Evolutionary conservation across 2,113 vertebrate genomes (phyloP).

Genomic region (Semicossyphus pulcher): DNA sequence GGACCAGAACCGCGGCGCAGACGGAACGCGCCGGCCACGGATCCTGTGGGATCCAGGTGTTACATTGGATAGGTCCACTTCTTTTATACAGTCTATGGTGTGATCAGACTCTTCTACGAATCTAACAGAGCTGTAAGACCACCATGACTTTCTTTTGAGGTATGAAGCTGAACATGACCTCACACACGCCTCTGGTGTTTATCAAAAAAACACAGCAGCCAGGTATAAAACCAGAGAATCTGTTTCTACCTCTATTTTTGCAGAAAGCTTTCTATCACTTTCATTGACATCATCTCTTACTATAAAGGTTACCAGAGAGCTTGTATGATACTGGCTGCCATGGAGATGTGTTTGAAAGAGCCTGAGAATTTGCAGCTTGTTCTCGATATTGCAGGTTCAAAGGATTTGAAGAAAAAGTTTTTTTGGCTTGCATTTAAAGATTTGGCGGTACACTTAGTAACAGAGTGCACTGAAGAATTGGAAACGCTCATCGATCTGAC

Average conservation of each 20-base stretch:
- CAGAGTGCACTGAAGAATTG: no score
- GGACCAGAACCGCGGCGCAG: no score
- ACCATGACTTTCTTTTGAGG: neutral
- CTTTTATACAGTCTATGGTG: no score
- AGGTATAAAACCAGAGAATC: neutral
- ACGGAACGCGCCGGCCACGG: no score
- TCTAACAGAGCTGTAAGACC: neutral
- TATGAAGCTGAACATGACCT: no score
- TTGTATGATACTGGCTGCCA: neutral
- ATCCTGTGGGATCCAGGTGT: no score
- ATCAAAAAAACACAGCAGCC: neutral
- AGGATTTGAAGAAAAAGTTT: neutral
- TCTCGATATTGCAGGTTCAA: neutral
- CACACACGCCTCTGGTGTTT: no score
- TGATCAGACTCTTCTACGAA: neutral
- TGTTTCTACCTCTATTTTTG: no score
- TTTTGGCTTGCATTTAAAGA: no score
- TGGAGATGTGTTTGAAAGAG: neutral
- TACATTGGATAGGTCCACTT: no score
- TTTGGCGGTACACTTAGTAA: no score
- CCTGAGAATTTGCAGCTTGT: neutral
- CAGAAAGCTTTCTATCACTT: no score
- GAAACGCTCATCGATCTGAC: conserved; percentile 11
- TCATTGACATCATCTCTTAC: neutral
- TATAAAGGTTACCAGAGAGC: neutral